Evolutionary conservation across 2,113 vertebrate genomes (phyloP).

Genomic region (Chionodraco myersi): DNA sequence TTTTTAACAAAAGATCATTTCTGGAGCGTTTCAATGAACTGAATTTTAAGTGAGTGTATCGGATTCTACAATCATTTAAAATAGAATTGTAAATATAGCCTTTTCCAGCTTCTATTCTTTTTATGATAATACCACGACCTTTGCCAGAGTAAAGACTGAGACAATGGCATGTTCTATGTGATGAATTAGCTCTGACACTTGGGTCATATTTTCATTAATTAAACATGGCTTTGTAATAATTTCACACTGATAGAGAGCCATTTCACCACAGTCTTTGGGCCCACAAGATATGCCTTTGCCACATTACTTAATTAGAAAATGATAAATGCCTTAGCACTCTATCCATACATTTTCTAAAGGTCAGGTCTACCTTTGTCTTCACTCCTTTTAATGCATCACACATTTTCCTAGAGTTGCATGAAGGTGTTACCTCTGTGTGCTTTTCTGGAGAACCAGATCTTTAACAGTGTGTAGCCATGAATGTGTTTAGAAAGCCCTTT

Average conservation of each 20-base stretch:
- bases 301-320: slow-evolving; percentile 80
- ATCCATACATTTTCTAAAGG: slow-evolving; percentile 70
- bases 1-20: neutral
- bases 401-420: slow-evolving; percentile 27
- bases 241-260: slow-evolving; percentile 64
- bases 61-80: neutral
- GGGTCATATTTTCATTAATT: slow-evolving; percentile 79
- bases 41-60: neutral
- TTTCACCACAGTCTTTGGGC: slow-evolving; percentile 63
- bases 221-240: slow-evolving; percentile 75
- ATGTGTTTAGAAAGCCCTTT: neutral
- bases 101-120: neutral
- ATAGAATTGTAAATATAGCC: slow-evolving; percentile 3
- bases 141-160: slow-evolving; percentile 18
- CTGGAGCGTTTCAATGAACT: neutral
- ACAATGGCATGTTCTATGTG: slow-evolving; percentile 53
- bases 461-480: slow-evolving; percentile 1
- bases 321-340: slow-evolving; percentile 68
- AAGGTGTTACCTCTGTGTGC: slow-evolving; percentile 19
- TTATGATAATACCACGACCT: slow-evolving; percentile 1
- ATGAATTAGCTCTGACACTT: slow-evolving; percentile 76
- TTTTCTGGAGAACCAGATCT: slow-evolving; percentile 21
- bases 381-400: slow-evolving; percentile 57
- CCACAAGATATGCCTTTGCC: slow-evolving; percentile 71
- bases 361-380: slow-evolving; percentile 54